phyloP scores from a whole-genome alignment of 1,140 invertebrate genomes.

The Trachymyrmex cornetzi region DNA sequence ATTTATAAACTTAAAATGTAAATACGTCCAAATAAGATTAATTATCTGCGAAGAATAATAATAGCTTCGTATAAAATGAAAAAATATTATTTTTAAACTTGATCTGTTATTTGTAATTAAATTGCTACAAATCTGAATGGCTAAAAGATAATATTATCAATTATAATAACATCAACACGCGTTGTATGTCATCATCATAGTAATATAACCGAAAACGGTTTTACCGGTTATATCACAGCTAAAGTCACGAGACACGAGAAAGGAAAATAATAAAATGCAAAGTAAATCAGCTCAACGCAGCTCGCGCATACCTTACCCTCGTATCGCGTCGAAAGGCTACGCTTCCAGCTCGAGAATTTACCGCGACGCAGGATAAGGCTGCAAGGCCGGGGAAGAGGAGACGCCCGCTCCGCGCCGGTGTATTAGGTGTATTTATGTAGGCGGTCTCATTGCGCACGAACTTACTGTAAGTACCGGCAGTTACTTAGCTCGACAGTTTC shows the following conservation, averaged over 20 bases:
- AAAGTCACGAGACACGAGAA: not conserved
- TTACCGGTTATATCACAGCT: not conserved
- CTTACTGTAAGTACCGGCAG: conserved; percentile 84
- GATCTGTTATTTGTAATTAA: not conserved
- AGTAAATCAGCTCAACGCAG: conserved; percentile 69
- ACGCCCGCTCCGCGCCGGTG: conserved; percentile 65
- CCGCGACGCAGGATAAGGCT: conserved; percentile 67
- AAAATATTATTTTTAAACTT: not conserved
- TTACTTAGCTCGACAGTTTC: conserved; percentile 85
- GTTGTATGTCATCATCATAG: not conserved
- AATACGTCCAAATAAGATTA: not conserved
- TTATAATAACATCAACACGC: not conserved
- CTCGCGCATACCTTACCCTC: conserved; percentile 36
- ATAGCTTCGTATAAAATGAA: not conserved
- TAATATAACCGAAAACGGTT: not conserved
- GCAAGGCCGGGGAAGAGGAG: conserved; percentile 60
- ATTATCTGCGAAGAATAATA: not conserved
- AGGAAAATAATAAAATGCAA: conserved; percentile 44
- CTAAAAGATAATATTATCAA: not conserved
- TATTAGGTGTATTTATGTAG: conserved; percentile 85
- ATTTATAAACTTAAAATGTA: conserved; percentile 1
- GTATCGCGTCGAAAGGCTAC: conserved; percentile 67
- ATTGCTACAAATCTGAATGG: not conserved
- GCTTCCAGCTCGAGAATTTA: conserved; percentile 70
- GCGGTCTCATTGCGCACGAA: conserved; percentile 84